Evolutionary conservation across 2,113 vertebrate genomes (phyloP).

Genomic region (Sinocyclocheilus anshuiensis): DNA sequence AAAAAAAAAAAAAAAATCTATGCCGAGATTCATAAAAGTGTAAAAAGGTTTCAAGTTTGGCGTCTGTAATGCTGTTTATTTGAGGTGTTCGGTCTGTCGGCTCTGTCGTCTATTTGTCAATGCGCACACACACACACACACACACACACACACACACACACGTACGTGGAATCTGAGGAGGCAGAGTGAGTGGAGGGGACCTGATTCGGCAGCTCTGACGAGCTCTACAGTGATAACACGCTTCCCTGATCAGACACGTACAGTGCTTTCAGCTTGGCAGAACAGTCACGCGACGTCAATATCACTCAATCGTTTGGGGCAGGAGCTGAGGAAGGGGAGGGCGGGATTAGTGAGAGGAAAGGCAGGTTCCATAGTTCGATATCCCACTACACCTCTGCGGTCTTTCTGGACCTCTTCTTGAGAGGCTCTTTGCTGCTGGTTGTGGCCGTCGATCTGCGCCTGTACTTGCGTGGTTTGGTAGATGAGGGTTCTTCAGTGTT

Average conservation of each 20-base stretch:
- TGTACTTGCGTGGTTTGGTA: conserved; percentile 47
- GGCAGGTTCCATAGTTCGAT: conserved; percentile 42
- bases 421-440: conserved; percentile 1
- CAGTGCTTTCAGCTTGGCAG: conserved; percentile 59
- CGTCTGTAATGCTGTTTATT: conserved; percentile 73
- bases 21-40: conserved; percentile 52
- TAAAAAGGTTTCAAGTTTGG: conserved; percentile 77
- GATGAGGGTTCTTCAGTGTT: not conserved
- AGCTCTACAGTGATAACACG: conserved; percentile 67
- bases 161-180: not conserved
- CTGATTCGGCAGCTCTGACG: conserved; percentile 76
- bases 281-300: conserved; percentile 48
- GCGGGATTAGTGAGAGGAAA: conserved; percentile 42
- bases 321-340: conserved; percentile 56
- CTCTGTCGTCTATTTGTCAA: conserved; percentile 74
- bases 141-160: not conserved
- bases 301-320: conserved; percentile 44
- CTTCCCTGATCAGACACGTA: conserved; percentile 68
- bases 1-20: conserved; percentile 45
- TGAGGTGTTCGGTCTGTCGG: conserved; percentile 71
- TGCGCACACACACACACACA: not conserved
- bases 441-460: conserved; percentile 16
- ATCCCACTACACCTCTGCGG: conserved; percentile 39
- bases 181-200: conserved; percentile 33
- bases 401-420: conserved; percentile 56